phyloP scores from a whole-genome alignment of 2,797 vertebrate genomes.

The Atherinosoma microstoma region DNA sequence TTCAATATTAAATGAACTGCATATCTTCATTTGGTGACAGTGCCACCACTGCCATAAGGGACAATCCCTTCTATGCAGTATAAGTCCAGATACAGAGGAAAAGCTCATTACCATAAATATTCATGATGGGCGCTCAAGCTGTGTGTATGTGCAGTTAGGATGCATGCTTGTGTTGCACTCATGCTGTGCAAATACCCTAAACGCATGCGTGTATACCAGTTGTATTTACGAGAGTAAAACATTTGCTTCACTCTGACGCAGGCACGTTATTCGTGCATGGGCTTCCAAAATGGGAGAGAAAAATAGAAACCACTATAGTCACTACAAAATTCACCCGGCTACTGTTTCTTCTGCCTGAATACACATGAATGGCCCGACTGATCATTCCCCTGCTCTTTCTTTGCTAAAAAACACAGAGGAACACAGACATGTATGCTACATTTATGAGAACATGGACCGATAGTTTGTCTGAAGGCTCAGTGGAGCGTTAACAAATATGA shows the following conservation, averaged over 20 bases:
- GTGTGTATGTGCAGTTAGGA: slow-evolving; percentile 27
- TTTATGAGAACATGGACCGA: slow-evolving; percentile 71
- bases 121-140: slow-evolving; percentile 69
- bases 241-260: slow-evolving; percentile 46
- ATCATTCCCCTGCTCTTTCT: slow-evolving; percentile 67
- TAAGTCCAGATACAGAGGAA: slow-evolving; percentile 61
- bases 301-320: slow-evolving; percentile 57
- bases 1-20: slow-evolving; percentile 84
- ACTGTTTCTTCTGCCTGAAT: slow-evolving; percentile 77
- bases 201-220: slow-evolving; percentile 13
- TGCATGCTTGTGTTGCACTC: slow-evolving; percentile 30
- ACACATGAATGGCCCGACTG: slow-evolving; percentile 71
- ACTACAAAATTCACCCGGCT: slow-evolving; percentile 62
- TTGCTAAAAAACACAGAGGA: slow-evolving; percentile 53
- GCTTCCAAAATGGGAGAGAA: slow-evolving; percentile 55
- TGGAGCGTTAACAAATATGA: slow-evolving; percentile 50
- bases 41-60: slow-evolving; percentile 61
- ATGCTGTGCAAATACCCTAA: slow-evolving; percentile 28
- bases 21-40: slow-evolving; percentile 78
- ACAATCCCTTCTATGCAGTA: slow-evolving; percentile 67
- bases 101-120: slow-evolving; percentile 77
- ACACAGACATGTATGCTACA: slow-evolving; percentile 71
- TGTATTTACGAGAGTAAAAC: slow-evolving; percentile 39
- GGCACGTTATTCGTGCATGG: slow-evolving; percentile 63
- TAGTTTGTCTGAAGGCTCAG: slow-evolving; percentile 59